phyloP scores from a whole-genome alignment of 2,113 vertebrate species.

The Cavia porcellus region DNA sequence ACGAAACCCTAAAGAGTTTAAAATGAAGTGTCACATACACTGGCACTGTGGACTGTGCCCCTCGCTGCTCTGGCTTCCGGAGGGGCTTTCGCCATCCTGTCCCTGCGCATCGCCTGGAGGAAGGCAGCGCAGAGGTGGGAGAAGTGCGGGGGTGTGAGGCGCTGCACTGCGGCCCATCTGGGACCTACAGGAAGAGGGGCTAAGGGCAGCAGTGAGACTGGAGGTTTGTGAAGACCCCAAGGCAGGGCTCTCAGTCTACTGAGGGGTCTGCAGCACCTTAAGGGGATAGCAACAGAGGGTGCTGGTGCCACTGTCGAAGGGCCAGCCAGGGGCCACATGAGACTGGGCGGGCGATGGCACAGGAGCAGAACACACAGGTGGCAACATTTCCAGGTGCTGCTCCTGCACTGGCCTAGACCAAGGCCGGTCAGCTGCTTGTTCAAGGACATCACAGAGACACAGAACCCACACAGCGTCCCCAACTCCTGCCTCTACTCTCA shows the following conservation, averaged over 20 bases:
- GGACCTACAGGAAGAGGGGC: not conserved
- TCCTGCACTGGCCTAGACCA: not conserved
- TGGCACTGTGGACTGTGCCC: not conserved
- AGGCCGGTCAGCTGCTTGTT: not conserved
- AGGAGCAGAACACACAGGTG: not conserved
- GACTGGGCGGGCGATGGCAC: not conserved
- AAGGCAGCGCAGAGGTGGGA: too few species aligned
- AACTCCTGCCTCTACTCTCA: not conserved
- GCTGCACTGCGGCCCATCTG: not conserved
- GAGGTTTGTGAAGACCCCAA: not conserved
- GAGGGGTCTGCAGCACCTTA: not conserved
- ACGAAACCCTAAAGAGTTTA: not conserved
- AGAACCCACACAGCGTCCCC: not conserved
- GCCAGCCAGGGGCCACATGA: not conserved
- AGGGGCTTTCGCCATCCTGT: not conserved
- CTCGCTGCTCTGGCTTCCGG: not conserved
- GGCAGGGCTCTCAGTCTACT: not conserved
- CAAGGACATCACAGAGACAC: not conserved
- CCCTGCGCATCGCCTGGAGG: not conserved
- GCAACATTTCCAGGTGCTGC: not conserved
- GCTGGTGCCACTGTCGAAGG: not conserved
- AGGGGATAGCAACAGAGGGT: not conserved
- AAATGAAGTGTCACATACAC: not conserved
- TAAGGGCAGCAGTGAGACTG: not conserved
- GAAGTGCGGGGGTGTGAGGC: not conserved